Percentiles rank a stretch among this genome's conserved stretches.
Conservation (phyloP, 2,113 vertebrate species). For the Machaerirhynchus nigripectus region DNA sequence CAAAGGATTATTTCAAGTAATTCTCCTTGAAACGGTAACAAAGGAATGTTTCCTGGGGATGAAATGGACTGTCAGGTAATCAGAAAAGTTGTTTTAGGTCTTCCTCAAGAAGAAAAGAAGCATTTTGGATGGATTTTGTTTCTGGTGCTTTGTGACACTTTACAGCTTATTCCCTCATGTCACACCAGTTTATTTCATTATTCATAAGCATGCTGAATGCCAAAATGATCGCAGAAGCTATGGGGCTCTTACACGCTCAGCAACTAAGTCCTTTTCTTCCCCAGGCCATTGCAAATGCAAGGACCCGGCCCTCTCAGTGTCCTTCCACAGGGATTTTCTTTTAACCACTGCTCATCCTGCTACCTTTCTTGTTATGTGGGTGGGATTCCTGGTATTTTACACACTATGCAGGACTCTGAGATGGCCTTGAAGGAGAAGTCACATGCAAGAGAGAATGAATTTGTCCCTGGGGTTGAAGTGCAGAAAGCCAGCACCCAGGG, state of each 20-base stretch:
- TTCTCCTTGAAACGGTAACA: conserved; percentile 84
- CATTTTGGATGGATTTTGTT: conserved; percentile 79
- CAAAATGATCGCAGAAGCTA: conserved; percentile 61
- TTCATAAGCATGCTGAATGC: conserved; percentile 73
- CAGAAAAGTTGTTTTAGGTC: conserved; percentile 83
- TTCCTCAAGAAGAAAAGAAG: conserved; percentile 76
- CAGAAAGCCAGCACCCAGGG: neutral
- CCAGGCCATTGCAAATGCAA: neutral
- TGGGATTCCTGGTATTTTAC: neutral
- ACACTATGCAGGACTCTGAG: neutral
- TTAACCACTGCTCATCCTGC: neutral
- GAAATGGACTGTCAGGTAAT: conserved; percentile 86
- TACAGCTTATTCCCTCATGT: conserved; percentile 78
- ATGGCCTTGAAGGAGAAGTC: neutral
- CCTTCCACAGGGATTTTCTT: neutral
- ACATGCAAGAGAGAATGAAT: neutral
- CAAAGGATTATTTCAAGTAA: conserved; percentile 87
- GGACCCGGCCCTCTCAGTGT: neutral
- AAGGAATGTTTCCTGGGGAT: conserved; percentile 84
- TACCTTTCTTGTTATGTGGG: neutral
- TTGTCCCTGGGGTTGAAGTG: neutral
- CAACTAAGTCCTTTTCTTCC: conserved; percentile 61
- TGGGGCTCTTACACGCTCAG: conserved; percentile 48
- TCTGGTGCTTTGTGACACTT: conserved; percentile 76
- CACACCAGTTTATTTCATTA: conserved; percentile 74